phyloP scores from a whole-genome alignment of 2,888 invertebrate genomes.

The Tyria jacobaeae region DNA sequence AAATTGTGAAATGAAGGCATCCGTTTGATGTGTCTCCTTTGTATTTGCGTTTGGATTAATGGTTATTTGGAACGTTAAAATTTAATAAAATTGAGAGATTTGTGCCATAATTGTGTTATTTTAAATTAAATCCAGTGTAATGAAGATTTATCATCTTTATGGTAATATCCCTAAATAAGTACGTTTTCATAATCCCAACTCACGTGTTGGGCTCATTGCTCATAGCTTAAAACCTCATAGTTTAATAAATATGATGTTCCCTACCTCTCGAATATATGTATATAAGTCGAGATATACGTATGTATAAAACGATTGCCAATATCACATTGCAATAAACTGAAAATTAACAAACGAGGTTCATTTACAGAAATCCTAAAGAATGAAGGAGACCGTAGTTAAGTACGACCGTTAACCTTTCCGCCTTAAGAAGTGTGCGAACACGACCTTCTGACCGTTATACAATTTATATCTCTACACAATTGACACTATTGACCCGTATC shows the following conservation, averaged over 20 bases:
- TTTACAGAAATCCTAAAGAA: constrained; percentile 2
- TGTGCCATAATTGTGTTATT: background rate
- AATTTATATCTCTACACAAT: constrained; percentile 69
- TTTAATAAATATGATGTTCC: too few species aligned
- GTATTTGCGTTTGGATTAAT: constrained; percentile 26
- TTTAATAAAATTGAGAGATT: background rate
- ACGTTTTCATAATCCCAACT: too few species aligned
- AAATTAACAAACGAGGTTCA: constrained; percentile 7
- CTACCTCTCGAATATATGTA: too few species aligned
- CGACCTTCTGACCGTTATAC: constrained; percentile 79
- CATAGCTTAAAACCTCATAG: too few species aligned
- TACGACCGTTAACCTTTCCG: constrained; percentile 75
- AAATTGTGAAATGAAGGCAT: constrained; percentile 51
- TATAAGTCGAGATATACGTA: too few species aligned
- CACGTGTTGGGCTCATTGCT: too few species aligned
- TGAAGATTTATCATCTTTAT: too few species aligned
- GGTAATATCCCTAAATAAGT: too few species aligned
- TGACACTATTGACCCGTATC: constrained; percentile 76
- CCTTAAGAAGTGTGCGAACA: constrained; percentile 77
- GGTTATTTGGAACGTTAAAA: constrained; percentile 15
- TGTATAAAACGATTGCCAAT: background rate
- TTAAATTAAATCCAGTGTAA: too few species aligned
- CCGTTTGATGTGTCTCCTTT: constrained; percentile 40
- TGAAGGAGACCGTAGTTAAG: constrained; percentile 18
- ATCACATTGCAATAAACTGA: background rate